A percentile compares a stretch with the other conserved stretches of the same genome.
Evolutionary conservation across 2,113 vertebrate species (phyloP).

Genomic region (Aphelocoma coerulescens): DNA sequence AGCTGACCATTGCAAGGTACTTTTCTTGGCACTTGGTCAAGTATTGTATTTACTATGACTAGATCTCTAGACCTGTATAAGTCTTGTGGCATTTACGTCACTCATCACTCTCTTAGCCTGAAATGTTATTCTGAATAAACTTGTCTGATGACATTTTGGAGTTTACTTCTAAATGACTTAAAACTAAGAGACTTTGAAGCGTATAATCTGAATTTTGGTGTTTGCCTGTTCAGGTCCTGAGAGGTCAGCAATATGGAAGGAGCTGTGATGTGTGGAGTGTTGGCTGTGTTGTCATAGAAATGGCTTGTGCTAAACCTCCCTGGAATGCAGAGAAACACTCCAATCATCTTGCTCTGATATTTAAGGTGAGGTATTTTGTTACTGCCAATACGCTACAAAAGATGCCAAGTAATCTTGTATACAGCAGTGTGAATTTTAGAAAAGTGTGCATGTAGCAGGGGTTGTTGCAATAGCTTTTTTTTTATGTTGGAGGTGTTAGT

Average conservation of each 20-base stretch:
- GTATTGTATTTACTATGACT: neutral
- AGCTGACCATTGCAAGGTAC: neutral
- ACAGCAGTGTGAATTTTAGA: neutral
- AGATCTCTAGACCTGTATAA: neutral
- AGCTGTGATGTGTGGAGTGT: conserved; percentile 94
- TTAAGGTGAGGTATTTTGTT: conserved; percentile 77
- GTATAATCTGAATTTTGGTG: neutral
- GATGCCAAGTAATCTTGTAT: neutral
- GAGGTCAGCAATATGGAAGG: conserved; percentile 88
- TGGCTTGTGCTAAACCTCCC: conserved; percentile 90
- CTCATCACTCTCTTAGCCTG: neutral
- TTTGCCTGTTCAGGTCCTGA: conserved; percentile 75
- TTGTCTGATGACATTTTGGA: neutral
- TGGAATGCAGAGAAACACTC: conserved; percentile 93
- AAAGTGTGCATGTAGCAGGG: neutral
- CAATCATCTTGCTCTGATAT: conserved; percentile 90
- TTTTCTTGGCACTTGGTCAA: neutral
- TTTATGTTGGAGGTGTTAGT: neutral
- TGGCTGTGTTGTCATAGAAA: conserved; percentile 89
- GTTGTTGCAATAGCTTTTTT: neutral
- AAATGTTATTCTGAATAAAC: neutral
- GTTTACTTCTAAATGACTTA: neutral
- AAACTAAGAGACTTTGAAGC: neutral
- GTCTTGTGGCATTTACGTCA: neutral
- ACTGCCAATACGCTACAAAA: neutral